phyloP scores from a whole-genome alignment of 2,888 invertebrate genomes.

The Rhimphoctona megacephalus region DNA sequence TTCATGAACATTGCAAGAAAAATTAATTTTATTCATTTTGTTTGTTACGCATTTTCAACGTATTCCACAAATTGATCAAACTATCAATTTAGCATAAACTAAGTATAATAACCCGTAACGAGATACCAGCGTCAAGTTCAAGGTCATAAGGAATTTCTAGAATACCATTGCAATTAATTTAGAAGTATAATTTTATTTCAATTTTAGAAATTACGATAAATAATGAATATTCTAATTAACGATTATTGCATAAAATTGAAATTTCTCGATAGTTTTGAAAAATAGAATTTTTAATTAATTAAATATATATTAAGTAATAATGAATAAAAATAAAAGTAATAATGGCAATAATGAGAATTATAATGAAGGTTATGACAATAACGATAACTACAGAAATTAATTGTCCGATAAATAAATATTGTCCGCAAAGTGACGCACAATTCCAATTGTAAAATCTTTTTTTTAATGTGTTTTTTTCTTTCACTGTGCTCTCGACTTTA shows the following conservation, averaged over 20 bases:
- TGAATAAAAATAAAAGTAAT: neutral
- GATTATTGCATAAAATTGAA: neutral
- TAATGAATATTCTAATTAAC: neutral
- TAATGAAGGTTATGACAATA: neutral
- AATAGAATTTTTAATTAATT: neutral
- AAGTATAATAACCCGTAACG: too few relatives aligned
- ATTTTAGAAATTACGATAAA: neutral
- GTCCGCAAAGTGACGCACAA: constrained; percentile 13
- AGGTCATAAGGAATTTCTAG: neutral
- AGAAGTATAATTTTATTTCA: neutral
- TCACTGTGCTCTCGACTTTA: neutral
- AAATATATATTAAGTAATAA: neutral
- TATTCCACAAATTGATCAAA: too few relatives aligned
- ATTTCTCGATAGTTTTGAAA: neutral
- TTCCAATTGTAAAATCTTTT: neutral
- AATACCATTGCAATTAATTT: neutral
- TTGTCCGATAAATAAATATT: neutral
- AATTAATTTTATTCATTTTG: too few relatives aligned
- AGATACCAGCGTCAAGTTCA: neutral
- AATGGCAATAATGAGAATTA: neutral
- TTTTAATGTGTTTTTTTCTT: neutral
- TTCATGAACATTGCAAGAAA: too few relatives aligned
- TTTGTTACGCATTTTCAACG: too few relatives aligned
- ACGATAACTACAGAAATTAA: neutral
- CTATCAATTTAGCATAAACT: too few relatives aligned